Evolutionary conservation across 2,888 invertebrate genomes (phyloP).

Genomic region (Notodonta ziczac): DNA sequence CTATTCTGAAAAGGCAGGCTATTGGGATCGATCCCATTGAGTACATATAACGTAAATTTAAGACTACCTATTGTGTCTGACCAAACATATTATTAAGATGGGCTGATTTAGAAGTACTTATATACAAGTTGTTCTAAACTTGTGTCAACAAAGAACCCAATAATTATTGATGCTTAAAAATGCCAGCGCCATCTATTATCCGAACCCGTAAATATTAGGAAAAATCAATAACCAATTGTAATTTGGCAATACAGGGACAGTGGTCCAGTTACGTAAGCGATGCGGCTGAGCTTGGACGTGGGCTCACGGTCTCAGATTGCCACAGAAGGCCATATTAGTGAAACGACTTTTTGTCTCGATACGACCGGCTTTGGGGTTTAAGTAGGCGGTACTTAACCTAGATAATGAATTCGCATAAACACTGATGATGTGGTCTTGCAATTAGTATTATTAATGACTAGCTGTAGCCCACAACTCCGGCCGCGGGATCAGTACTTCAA

Average conservation of each 20-base stretch:
- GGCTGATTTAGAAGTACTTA: no score
- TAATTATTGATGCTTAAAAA: no score
- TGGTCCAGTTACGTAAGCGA: constrained; percentile 47
- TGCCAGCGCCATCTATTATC: not conserved
- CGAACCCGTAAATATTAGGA: not conserved
- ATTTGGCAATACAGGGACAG: constrained; percentile 9
- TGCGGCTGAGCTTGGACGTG: constrained; percentile 42
- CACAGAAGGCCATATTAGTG: constrained; percentile 31
- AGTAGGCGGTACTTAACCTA: constrained; percentile 39
- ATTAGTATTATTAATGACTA: not conserved
- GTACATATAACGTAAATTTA: no score
- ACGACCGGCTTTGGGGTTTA: constrained; percentile 15
- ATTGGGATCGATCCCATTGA: no score
- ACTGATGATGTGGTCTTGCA: constrained; percentile 7
- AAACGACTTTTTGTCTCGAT: constrained; percentile 27
- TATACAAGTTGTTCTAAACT: no score
- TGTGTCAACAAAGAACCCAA: no score
- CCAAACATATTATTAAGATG: no score
- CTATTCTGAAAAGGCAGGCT: no score
- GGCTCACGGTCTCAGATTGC: constrained; percentile 30
- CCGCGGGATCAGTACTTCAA: no score
- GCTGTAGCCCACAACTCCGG: no score
- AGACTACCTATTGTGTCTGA: no score
- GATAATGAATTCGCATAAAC: constrained; percentile 21
- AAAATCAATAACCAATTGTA: constrained; percentile 2